These are phyloP conservation scores for Alviniconcha strummeri DNA, from an alignment of 2,888 invertebrate species.

Conservation along the genomic window DNA sequence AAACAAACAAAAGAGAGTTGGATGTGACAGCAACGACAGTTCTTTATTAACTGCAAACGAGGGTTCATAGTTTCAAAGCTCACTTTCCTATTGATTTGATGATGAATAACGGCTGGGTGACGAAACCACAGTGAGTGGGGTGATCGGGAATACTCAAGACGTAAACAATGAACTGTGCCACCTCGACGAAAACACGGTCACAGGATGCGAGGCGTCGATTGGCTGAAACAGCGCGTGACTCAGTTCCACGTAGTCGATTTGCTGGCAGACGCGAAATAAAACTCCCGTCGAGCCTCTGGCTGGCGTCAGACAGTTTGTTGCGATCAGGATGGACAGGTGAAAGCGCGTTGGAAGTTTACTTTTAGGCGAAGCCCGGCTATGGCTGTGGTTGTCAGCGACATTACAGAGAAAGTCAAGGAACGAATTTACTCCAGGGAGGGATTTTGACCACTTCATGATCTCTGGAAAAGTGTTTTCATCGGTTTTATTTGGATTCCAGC, in stretches of 20 bases:
- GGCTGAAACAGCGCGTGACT: constrained; percentile 45
- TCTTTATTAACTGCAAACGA: too few relatives aligned
- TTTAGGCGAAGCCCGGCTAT: constrained; percentile 37
- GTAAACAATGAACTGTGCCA: constrained; percentile 35
- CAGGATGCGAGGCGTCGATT: constrained; percentile 32
- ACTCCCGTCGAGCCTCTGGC: constrained; percentile 7
- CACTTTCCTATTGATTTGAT: too few relatives aligned
- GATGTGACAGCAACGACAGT: too few relatives aligned
- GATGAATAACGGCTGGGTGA: neutral
- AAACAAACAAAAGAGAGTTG: too few relatives aligned
- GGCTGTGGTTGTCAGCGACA: constrained; percentile 32
- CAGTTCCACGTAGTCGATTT: constrained; percentile 44
- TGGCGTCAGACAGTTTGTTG: constrained; percentile 36
- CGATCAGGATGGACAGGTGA: constrained; percentile 31
- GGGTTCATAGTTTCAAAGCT: too few relatives aligned
- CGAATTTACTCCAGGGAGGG: constrained; percentile 14
- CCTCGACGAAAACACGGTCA: constrained; percentile 33
- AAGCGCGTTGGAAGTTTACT: neutral
- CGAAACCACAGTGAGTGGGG: constrained; percentile 12
- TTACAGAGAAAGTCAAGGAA: constrained; percentile 28
- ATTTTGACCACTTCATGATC: constrained; percentile 21
- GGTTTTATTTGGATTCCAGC: constrained; percentile 11
- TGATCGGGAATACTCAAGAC: constrained; percentile 4
- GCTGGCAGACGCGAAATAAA: constrained; percentile 27
- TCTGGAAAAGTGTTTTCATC: constrained; percentile 19